phyloP scores from a whole-genome alignment of 2,888 invertebrate genomes.

The Dendrolimus pini region DNA sequence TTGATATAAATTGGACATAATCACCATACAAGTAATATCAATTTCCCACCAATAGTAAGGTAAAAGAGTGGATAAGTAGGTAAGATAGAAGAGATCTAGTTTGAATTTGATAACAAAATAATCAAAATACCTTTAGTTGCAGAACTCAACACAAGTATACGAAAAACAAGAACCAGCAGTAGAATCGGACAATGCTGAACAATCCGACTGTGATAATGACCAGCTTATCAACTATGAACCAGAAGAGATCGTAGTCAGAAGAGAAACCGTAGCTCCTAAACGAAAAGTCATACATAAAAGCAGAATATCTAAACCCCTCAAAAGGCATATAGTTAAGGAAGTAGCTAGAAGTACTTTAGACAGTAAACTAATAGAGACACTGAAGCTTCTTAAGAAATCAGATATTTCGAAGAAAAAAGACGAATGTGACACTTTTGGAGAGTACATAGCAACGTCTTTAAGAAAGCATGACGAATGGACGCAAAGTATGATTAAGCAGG shows the following conservation, averaged over 20 bases:
- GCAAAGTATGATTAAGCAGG: slow-evolving; percentile 63
- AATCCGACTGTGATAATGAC: neutral
- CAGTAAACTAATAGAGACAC: slow-evolving; percentile 33
- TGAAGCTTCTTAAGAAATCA: slow-evolving; percentile 33
- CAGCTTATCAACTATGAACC: neutral
- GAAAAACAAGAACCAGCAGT: no score
- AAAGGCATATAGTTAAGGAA: neutral
- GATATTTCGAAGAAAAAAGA: slow-evolving; percentile 48
- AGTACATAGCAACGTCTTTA: slow-evolving; percentile 59
- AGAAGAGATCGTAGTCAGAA: neutral
- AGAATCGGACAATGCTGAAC: neutral
- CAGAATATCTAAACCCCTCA: neutral
- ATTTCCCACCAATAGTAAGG: no score
- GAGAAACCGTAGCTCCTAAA: neutral
- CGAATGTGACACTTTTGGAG: slow-evolving; percentile 64
- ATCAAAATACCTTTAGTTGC: no score
- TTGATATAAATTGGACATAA: no score
- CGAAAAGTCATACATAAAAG: neutral
- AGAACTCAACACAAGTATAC: no score
- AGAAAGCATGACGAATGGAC: slow-evolving; percentile 63
- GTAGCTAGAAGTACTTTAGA: slow-evolving; percentile 17
- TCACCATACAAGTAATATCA: no score
- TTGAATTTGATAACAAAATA: no score
- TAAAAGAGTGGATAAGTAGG: no score
- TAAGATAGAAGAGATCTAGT: no score